phyloP scores from a whole-genome alignment of 2,888 invertebrate species.

The Agonopterix subpropinquella region DNA sequence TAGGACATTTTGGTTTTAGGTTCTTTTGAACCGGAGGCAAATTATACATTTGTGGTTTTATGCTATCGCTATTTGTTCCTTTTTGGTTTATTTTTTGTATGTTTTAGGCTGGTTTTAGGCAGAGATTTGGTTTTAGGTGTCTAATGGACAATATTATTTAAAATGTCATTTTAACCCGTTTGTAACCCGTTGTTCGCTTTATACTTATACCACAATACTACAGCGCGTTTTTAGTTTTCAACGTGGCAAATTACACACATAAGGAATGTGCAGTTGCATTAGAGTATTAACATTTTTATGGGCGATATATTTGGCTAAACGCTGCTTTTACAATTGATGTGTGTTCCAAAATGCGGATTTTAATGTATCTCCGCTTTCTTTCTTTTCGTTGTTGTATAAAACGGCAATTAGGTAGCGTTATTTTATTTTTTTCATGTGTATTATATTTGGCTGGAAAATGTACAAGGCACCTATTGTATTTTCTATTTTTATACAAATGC shows the following conservation, averaged over 20 bases:
- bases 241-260: slow-evolving; percentile 69
- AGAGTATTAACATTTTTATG: slow-evolving; percentile 72
- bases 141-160: neutral
- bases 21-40: too few relatives aligned
- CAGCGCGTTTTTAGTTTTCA: slow-evolving; percentile 35
- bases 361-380: slow-evolving; percentile 34
- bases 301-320: slow-evolving; percentile 60
- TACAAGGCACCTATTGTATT: too few relatives aligned
- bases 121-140: too few relatives aligned
- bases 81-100: neutral
- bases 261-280: slow-evolving; percentile 71
- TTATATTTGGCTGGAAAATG: too few relatives aligned
- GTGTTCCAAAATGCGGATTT: slow-evolving; percentile 41
- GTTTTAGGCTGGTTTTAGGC: too few relatives aligned
- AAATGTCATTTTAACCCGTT: neutral
- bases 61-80: neutral
- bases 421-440: too few relatives aligned
- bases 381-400: neutral
- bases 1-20: too few relatives aligned
- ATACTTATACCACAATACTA: slow-evolving; percentile 17
- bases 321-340: slow-evolving; percentile 59
- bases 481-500: too few relatives aligned
- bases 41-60: too few relatives aligned
- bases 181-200: slow-evolving; percentile 14
- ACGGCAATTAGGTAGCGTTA: too few relatives aligned